Conservation (phyloP, 2,113 vertebrate genomes). For the Istiophorus platypterus region DNA sequence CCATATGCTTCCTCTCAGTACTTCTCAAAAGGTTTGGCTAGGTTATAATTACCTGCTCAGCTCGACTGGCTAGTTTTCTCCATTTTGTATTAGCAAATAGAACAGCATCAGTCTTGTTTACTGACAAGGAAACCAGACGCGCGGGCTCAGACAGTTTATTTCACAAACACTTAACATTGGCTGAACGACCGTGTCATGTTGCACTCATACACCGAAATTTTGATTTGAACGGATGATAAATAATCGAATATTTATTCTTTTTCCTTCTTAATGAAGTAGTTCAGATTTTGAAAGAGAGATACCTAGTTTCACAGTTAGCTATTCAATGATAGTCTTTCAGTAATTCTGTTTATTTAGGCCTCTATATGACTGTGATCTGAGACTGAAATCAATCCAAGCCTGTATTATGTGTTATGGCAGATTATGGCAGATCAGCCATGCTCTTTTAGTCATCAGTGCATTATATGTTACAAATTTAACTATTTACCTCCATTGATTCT, state of each 20-base stretch:
- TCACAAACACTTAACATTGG: too few relatives aligned
- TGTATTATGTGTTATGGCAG: neutral
- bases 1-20: neutral
- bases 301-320: neutral
- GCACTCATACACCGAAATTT: neutral
- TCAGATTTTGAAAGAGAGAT: too few relatives aligned
- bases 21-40: neutral
- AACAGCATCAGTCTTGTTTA: neutral
- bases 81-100: neutral
- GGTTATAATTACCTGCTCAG: neutral
- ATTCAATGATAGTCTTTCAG: too few relatives aligned
- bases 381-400: too few relatives aligned
- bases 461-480: neutral
- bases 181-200: too few relatives aligned
- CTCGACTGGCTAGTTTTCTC: neutral
- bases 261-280: too few relatives aligned
- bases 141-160: neutral
- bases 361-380: neutral
- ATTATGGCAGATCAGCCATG: too few relatives aligned
- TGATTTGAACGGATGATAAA: neutral
- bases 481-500: neutral
- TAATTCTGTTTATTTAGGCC: too few relatives aligned
- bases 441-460: neutral
- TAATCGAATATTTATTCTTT: too few relatives aligned
- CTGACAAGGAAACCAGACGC: neutral